Conservation (phyloP, 2,888 invertebrate species). For the Hirtodrosophila alboralis region DNA sequence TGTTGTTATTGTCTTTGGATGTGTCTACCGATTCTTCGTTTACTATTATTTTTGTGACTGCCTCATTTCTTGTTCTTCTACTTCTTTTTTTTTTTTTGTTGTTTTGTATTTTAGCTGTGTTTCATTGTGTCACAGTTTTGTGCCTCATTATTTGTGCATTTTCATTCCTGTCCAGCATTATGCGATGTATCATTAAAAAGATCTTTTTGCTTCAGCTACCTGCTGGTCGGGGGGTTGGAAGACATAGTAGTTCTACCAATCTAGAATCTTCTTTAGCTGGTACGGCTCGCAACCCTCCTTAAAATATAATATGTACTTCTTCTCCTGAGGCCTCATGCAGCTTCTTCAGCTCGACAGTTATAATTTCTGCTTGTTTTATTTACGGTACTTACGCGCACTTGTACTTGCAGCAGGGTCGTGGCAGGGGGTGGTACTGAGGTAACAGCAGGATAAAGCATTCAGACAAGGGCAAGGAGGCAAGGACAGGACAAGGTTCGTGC, state of each 20-base stretch:
- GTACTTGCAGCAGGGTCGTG: constrained; percentile 11
- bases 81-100: background rate
- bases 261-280: no score
- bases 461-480: background rate
- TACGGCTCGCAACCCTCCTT: no score
- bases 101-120: constrained; percentile 7
- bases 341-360: constrained; percentile 41
- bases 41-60: constrained; percentile 38
- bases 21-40: constrained; percentile 10
- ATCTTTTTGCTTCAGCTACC: constrained; percentile 39
- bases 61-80: constrained; percentile 29
- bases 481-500: constrained; percentile 69
- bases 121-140: constrained; percentile 46
- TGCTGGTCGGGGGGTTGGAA: background rate
- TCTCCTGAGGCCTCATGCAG: constrained; percentile 8
- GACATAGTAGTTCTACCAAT: no score
- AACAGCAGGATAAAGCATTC: background rate
- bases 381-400: constrained; percentile 71
- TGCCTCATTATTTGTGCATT: constrained; percentile 64
- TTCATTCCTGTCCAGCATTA: constrained; percentile 26
- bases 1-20: constrained; percentile 9
- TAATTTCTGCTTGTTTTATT: constrained; percentile 72
- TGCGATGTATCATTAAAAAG: constrained; percentile 67
- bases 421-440: no score
- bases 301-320: constrained; percentile 21